A percentile compares a stretch with the other conserved stretches of the same genome.
Conservation (phyloP, 2,888 invertebrate genomes). For the Eurois occulta region DNA sequence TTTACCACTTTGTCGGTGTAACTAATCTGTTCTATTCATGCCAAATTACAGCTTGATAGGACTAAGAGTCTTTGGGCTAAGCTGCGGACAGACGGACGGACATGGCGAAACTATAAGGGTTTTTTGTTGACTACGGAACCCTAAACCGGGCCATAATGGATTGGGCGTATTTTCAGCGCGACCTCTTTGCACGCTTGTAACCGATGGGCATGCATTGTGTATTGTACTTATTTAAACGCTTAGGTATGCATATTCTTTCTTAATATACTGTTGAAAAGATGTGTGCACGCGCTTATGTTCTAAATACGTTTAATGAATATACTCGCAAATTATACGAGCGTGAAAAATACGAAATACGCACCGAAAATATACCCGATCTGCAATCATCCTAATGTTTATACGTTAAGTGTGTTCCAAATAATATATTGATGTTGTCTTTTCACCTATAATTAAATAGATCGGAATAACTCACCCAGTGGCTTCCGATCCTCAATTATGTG, state of each 20-base stretch:
- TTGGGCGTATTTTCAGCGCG: neutral
- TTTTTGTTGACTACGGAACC: no score
- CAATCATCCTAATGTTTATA: neutral
- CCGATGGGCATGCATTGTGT: neutral
- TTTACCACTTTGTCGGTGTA: no score
- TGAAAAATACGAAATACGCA: neutral
- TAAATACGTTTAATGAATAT: neutral
- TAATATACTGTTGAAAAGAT: neutral
- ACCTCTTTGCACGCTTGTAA: neutral
- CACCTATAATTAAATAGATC: neutral
- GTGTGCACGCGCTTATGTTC: neutral
- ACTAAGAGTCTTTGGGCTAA: no score
- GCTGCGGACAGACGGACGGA: no score
- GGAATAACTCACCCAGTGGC: neutral
- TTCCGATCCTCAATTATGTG: neutral
- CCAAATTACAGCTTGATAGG: no score
- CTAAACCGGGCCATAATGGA: neutral
- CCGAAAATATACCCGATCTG: neutral
- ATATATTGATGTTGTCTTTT: neutral
- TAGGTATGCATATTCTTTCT: neutral
- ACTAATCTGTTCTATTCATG: no score
- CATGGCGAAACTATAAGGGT: no score
- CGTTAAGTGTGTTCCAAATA: constrained; percentile 11
- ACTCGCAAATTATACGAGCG: neutral
- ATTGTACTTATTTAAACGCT: neutral